Base-by-base conservation (phyloP, 2,113 vertebrate genomes). In the Nyctibius bracteatus region DNA sequence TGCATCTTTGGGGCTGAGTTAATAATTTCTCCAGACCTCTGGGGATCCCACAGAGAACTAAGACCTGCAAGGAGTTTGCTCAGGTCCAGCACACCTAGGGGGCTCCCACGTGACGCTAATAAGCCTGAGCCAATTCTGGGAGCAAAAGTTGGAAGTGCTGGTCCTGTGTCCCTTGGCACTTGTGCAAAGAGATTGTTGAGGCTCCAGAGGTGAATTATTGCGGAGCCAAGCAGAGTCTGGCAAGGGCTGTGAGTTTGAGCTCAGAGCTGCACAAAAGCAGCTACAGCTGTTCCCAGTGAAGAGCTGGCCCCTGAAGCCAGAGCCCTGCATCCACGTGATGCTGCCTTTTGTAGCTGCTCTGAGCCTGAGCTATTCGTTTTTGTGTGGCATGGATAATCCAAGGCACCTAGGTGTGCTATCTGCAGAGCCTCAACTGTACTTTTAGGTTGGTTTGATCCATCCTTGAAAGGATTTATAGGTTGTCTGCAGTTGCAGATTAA, bases 301-400 rank as follows among this genome's bases (percentile, higher is more conserved):
- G 77, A 71, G 65, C 39, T 39, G 70, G 35, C 35, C 57, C 23
- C 47, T 27, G 61, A 43, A 93, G 51, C 49, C 35, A 22, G 49
- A 63, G 23, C 0, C 0, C 83, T 59, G 25, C 37, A 21, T 54
- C 46, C 4, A 4, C 2, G 6, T 77, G 74, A 27, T 70, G 33
- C 58, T 68, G 28, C 71, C 30, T 91, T 91, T 49, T 39, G 27
- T 67, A 75, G 57, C 44, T 47, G 0, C 41, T n/a, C 33, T 27
- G 33, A 15, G 9, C 39, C 37, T 35, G 18, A 79, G 33, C n/a
- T 81, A 8, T 23, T 89, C 3, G 6, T 41, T 74, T 51, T 52
- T 47, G 3, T n/a, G 24, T 24, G 12, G 11, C 0, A 0, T 49
- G 43, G n/a, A 14, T 79, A 54, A 46, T 66, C 41, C 22, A 1